A percentile compares a stretch with the other conserved stretches of the same genome.
These are phyloP conservation scores for Pteropus alecto DNA, from an alignment of 2,113 vertebrate species.

Conservation along the genomic window DNA sequence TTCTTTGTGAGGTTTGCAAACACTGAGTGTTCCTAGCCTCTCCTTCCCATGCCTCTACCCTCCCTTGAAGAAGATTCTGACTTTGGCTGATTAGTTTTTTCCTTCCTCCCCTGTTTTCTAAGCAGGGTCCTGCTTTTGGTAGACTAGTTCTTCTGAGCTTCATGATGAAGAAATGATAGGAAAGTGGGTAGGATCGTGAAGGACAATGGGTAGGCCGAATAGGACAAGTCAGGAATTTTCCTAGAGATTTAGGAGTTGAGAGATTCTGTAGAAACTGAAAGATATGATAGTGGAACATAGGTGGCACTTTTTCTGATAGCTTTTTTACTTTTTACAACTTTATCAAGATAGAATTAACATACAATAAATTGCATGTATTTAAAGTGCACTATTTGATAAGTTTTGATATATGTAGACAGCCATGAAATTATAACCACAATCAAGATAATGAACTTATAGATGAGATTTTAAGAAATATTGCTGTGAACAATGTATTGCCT, in stretches of 20 bases:
- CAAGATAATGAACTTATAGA: not conserved
- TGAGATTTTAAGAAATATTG: not conserved
- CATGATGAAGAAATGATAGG: not conserved
- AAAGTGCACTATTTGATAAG: not conserved
- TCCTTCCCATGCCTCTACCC: not conserved
- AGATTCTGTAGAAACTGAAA: not conserved
- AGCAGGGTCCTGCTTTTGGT: not conserved
- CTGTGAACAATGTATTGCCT: not conserved
- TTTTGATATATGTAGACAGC: not conserved
- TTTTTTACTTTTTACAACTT: not conserved
- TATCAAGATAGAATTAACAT: not conserved
- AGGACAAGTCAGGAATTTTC: not conserved
- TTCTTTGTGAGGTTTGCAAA: not conserved
- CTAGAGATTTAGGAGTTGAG: not conserved
- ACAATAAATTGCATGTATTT: not conserved
- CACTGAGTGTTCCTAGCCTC: not conserved
- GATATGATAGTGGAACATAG: not conserved
- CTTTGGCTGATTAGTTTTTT: not conserved
- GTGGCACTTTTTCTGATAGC: not conserved
- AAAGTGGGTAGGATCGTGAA: not conserved
- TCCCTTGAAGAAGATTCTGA: not conserved
- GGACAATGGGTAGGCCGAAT: not conserved
- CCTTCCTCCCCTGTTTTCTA: not conserved
- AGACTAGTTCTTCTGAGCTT: not conserved
- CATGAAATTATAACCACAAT: not conserved